A percentile compares a stretch with the other conserved stretches of the same genome.
Conservation (phyloP, 2,113 vertebrate species). For the Callorhinus ursinus region DNA sequence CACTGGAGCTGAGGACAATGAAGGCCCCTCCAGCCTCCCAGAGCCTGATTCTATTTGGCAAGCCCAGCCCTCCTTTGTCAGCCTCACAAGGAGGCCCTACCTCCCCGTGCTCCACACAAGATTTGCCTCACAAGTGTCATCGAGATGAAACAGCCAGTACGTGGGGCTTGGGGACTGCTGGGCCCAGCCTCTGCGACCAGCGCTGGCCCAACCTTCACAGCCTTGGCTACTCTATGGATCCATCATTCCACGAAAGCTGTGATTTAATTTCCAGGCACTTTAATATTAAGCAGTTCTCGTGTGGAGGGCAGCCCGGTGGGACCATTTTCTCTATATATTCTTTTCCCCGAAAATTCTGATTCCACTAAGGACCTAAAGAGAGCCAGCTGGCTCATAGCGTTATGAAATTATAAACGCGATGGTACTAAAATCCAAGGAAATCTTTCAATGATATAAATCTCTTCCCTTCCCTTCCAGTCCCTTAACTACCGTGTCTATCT, state of each 20-base stretch:
- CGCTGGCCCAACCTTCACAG: neutral
- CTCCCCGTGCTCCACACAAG: constrained; percentile 65
- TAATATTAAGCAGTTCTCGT: neutral
- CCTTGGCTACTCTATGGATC: neutral
- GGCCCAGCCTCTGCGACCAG: neutral
- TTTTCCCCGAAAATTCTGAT: neutral
- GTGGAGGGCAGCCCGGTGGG: neutral
- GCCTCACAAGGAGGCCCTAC: constrained; percentile 39
- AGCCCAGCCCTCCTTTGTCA: constrained; percentile 74
- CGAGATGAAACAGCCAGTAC: constrained; percentile 67
- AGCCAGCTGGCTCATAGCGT: neutral
- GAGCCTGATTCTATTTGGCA: constrained; percentile 72
- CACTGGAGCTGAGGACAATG: constrained; percentile 73
- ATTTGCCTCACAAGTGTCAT: constrained; percentile 66
- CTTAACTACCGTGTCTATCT: neutral
- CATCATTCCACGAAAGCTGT: neutral
- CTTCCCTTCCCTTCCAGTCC: neutral
- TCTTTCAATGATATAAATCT: neutral
- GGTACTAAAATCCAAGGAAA: neutral
- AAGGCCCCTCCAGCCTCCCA: constrained; percentile 72
- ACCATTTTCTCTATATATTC: neutral
- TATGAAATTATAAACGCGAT: neutral
- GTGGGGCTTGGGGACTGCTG: neutral
- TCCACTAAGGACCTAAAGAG: neutral
- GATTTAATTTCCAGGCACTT: constrained; percentile 27